These are phyloP conservation scores for Falco rusticolus DNA, from an alignment of 2,797 vertebrate species.

Conservation along the genomic window DNA sequence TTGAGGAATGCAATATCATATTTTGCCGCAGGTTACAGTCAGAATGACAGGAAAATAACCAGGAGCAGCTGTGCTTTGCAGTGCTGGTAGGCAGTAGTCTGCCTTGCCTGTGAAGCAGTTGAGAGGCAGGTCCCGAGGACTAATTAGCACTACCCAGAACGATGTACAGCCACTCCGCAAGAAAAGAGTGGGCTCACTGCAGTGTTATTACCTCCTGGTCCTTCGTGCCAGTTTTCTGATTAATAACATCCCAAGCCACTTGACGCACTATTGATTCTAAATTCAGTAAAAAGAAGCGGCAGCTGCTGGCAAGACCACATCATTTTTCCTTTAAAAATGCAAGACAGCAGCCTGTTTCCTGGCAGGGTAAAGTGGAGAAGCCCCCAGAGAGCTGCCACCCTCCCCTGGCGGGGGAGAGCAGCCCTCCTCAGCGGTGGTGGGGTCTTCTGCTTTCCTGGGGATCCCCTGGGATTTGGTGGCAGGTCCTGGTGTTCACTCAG, in stretches of 20 bases:
- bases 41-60: rapidly evolving
- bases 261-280: constrained; percentile 67
- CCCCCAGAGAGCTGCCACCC: not conserved
- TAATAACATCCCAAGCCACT: constrained; percentile 68
- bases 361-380: not conserved
- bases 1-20: not conserved
- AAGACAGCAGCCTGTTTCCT: not conserved
- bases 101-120: not conserved
- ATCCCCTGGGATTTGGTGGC: not conserved
- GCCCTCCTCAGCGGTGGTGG: rapidly evolving
- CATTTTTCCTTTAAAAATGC: not conserved
- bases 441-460: not conserved
- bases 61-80: not conserved
- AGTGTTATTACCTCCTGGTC: not conserved
- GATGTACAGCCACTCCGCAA: not conserved
- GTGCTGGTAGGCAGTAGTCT: not conserved
- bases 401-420: not conserved
- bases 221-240: constrained; percentile 58
- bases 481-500: not conserved
- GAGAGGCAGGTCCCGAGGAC: not conserved
- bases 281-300: constrained; percentile 42
- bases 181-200: not conserved
- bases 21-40: not conserved
- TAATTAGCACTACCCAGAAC: not conserved
- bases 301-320: not conserved